Evolutionary conservation across 1,140 invertebrate genomes (phyloP).

Genomic region (Sitophilus oryzae): DNA sequence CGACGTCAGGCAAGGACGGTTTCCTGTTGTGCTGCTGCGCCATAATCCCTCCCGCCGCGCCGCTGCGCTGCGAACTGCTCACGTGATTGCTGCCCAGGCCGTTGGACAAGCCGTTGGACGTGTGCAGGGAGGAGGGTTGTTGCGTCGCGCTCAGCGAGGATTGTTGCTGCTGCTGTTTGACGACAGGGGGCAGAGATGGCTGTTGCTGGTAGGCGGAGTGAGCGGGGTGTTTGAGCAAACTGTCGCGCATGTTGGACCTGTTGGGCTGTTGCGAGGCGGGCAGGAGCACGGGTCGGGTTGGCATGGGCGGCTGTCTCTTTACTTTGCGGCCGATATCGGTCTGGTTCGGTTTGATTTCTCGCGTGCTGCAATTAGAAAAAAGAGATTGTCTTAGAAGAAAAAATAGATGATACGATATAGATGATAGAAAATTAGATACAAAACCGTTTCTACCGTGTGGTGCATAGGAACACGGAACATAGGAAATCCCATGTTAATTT

Average conservation of each 20-base stretch:
- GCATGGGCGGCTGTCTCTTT: constrained; percentile 56
- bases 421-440: too few relatives aligned
- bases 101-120: constrained; percentile 36
- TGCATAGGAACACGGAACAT: too few relatives aligned
- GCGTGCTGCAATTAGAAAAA: constrained; percentile 61
- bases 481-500: too few relatives aligned
- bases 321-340: constrained; percentile 79
- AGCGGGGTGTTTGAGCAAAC: constrained; percentile 28
- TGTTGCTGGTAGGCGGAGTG: constrained; percentile 31
- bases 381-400: too few relatives aligned
- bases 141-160: constrained; percentile 25
- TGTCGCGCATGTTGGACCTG: constrained; percentile 38
- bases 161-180: constrained; percentile 22
- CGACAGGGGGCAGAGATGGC: constrained; percentile 17
- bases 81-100: constrained; percentile 42
- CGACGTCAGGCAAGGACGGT: constrained; percentile 54
- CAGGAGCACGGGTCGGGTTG: constrained; percentile 29
- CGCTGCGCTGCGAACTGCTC: constrained; percentile 36
- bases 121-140: constrained; percentile 26
- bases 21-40: constrained; percentile 33
- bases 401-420: too few relatives aligned
- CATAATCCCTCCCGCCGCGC: too few relatives aligned
- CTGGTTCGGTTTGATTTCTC: constrained; percentile 85
- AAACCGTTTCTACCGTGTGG: too few relatives aligned
- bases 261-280: constrained; percentile 33